Evolutionary conservation across 2,113 vertebrate species (phyloP).

Genomic region (Actenoides hombroni): DNA sequence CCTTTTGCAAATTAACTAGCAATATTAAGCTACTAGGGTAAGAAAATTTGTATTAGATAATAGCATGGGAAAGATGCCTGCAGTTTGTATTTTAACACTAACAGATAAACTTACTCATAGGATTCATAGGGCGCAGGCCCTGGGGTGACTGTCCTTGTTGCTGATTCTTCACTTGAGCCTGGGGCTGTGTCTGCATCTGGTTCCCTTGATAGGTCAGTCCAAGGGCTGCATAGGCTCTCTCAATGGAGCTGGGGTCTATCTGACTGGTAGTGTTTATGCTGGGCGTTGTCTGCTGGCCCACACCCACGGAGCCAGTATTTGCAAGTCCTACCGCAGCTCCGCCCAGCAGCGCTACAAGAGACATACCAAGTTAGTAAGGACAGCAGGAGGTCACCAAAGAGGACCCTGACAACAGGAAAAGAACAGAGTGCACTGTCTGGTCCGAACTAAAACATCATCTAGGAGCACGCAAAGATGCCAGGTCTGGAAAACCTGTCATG

Average conservation of each 20-base stretch:
- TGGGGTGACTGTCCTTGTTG: slow-evolving; percentile 81
- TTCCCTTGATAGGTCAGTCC: slow-evolving; percentile 96
- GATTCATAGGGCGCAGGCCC: slow-evolving; percentile 86
- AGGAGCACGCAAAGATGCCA: not conserved
- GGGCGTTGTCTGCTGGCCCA: slow-evolving; percentile 85
- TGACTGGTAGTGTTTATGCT: slow-evolving; percentile 90
- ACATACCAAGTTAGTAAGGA: not conserved
- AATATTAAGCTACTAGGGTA: not conserved
- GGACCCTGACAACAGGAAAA: not conserved
- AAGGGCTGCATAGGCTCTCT: slow-evolving; percentile 94
- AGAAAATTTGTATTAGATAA: not conserved
- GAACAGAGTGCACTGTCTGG: not conserved
- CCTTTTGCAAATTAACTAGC: not conserved
- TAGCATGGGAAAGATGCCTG: not conserved
- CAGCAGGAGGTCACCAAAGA: not conserved
- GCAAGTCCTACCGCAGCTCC: slow-evolving; percentile 85
- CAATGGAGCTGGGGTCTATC: slow-evolving; percentile 97
- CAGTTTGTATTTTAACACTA: not conserved
- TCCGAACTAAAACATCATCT: not conserved
- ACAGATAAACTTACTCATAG: slow-evolving; percentile 80
- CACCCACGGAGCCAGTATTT: slow-evolving; percentile 83
- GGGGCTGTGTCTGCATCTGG: slow-evolving; percentile 87
- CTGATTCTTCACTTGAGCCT: slow-evolving; percentile 80
- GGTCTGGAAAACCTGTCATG: not conserved
- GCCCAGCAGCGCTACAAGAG: slow-evolving; percentile 84